Conservation (phyloP, 2,888 invertebrate genomes). For the Caradrina kadenii region DNA sequence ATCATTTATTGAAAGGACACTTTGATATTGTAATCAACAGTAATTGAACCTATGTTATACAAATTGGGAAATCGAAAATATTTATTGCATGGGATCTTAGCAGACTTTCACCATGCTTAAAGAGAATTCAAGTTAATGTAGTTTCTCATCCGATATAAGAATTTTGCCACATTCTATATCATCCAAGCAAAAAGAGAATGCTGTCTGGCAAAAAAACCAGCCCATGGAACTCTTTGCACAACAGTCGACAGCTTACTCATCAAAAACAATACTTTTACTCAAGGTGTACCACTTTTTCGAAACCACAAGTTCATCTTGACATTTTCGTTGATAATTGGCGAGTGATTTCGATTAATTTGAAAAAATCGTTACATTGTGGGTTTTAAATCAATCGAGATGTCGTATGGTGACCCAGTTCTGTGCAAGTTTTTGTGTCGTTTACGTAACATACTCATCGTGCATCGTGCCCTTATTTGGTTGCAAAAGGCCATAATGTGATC, state of each 20-base stretch:
- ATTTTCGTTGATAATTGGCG: constrained; percentile 68
- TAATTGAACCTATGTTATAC: constrained; percentile 16
- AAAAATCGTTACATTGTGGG: constrained; percentile 55
- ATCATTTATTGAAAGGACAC: constrained; percentile 24
- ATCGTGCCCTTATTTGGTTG: constrained; percentile 49
- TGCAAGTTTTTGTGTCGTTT: constrained; percentile 68
- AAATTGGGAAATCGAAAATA: constrained; percentile 23
- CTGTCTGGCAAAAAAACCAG: constrained; percentile 21
- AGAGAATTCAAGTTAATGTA: neutral
- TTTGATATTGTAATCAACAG: constrained; percentile 8
- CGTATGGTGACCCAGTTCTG: constrained; percentile 61
- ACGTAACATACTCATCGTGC: constrained; percentile 62
- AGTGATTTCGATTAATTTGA: constrained; percentile 66
- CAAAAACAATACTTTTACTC: constrained; percentile 48
- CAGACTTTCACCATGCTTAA: neutral
- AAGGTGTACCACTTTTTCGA: constrained; percentile 63
- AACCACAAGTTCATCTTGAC: constrained; percentile 74
- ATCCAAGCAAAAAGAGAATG: constrained; percentile 19
- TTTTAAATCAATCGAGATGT: constrained; percentile 61
- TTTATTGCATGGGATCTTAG: neutral
- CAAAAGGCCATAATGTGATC: constrained; percentile 48
- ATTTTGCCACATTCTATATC: constrained; percentile 8
- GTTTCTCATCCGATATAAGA: neutral
- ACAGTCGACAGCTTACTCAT: constrained; percentile 40
- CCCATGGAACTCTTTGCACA: constrained; percentile 33